These are phyloP conservation scores for Oreochromis tanganicae DNA, from an alignment of 2,113 vertebrate genomes.

Conservation along the genomic window DNA sequence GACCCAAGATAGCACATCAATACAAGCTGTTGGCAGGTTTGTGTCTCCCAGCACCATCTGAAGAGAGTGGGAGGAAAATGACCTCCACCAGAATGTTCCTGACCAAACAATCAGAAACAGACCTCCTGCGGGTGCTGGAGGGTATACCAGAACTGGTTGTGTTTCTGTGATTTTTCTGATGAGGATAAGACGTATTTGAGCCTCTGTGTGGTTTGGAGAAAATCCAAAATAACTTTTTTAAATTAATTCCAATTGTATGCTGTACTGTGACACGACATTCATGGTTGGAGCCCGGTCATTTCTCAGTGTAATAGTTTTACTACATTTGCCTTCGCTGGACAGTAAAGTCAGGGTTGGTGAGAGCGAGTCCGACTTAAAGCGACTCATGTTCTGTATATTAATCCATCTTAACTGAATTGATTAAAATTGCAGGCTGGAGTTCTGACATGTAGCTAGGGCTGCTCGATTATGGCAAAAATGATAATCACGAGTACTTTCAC, in stretches of 20 bases:
- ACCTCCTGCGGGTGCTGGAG: neutral
- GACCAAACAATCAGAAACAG: neutral
- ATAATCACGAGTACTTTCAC: too few species aligned
- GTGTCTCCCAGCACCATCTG: neutral
- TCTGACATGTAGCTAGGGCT: too few species aligned
- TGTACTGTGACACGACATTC: accelerated
- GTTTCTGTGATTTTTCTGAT: neutral
- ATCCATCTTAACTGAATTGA: too few species aligned
- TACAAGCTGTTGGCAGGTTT: neutral
- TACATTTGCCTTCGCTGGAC: neutral
- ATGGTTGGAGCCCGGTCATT: neutral
- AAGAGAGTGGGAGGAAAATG: neutral
- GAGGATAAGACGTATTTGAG: neutral
- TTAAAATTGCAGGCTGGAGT: too few species aligned
- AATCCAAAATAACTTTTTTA: neutral
- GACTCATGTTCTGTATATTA: neutral
- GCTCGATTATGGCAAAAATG: too few species aligned
- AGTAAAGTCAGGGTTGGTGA: neutral
- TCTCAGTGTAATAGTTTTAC: neutral
- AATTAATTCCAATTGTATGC: neutral
- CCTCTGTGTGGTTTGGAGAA: neutral
- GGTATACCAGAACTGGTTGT: accelerated
- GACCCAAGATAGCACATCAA: accelerated
- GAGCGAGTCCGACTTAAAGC: accelerated
- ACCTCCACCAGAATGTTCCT: neutral